Conservation (phyloP, 2,797 vertebrate genomes). For the Characodon lateralis region DNA sequence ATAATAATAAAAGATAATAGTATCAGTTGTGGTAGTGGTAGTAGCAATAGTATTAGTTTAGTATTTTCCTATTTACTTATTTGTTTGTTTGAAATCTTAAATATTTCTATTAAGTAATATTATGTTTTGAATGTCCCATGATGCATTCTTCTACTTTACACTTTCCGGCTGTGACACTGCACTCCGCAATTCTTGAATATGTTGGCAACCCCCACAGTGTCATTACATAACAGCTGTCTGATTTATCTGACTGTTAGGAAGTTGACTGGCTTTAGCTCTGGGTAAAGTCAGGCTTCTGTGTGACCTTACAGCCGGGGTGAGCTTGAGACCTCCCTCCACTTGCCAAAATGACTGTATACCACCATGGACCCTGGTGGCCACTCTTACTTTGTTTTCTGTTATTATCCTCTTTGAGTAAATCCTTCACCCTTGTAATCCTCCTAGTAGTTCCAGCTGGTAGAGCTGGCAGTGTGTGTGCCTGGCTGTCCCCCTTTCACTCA, state of each 20-base stretch:
- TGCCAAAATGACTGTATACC: constrained; percentile 17
- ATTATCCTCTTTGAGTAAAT: constrained; percentile 71
- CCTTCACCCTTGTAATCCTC: constrained; percentile 66
- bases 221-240: constrained; percentile 30
- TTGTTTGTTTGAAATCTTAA: background rate
- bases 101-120: background rate
- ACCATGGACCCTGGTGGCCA: constrained; percentile 27
- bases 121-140: background rate
- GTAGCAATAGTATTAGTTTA: background rate
- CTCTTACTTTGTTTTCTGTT: constrained; percentile 39
- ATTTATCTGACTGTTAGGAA: constrained; percentile 23
- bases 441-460: constrained; percentile 56
- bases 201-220: constrained; percentile 7
- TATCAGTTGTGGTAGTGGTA: background rate
- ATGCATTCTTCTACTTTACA: background rate
- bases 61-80: background rate
- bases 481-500: constrained; percentile 15
- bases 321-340: constrained; percentile 20
- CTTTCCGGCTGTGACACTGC: background rate
- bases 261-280: constrained; percentile 26
- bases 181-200: background rate
- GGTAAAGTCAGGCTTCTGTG: constrained; percentile 14
- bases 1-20: too few species aligned
- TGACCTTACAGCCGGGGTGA: constrained; percentile 31
- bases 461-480: constrained; percentile 39